Base-by-base conservation (phyloP, 2,113 vertebrate species). In the Blennius ocellaris region DNA sequence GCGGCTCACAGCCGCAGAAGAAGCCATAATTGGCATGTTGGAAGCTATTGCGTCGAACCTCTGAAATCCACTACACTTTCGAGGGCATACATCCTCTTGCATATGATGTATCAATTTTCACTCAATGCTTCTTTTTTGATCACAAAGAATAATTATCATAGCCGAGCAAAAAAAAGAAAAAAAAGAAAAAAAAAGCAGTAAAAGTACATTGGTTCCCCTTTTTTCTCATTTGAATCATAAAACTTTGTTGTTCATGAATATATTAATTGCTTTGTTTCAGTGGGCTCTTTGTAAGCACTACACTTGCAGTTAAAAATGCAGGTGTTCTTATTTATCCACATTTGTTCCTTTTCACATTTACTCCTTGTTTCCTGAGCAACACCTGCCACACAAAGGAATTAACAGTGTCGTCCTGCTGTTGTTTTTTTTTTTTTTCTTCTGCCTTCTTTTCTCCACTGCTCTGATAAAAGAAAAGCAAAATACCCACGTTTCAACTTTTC, bases 351-450 rank as follows among this genome's bases (percentile, higher is more conserved):
- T 44, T 30, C 9, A 15, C 7, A 2, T 60, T 74, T 51, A 8
- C 39, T 51, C 41, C 10, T 12, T 30, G 57, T 68, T 75, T 64
- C 21, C 38, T 38, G 47, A 12, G 6, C 16, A 69, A 71, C 51
- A 69, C 15, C 37, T 50, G 17, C 63, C 21, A 7, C 12, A 43
- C 41, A 51, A 16, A 68, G 37, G 21, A 38, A 61, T 61, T 56
- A 60, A 57, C 1, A 49, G 3, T 1, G 4, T 38, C 62, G 60
- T 53, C 58, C 21, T 30, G 21, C 21, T 30, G 21, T 30, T 30
- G 21, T 2, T 76, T 16, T 54, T 49, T 73, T 39, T 61, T 56
- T 79, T 53, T 48, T 58, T 69, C 63, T 30, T 43, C 8, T 30
- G 15, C 1, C 36, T 38, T 30, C 21, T 67, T n/a, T 65, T 77